phyloP scores from a whole-genome alignment of 1,140 invertebrate genomes.

The Homarus americanus region DNA sequence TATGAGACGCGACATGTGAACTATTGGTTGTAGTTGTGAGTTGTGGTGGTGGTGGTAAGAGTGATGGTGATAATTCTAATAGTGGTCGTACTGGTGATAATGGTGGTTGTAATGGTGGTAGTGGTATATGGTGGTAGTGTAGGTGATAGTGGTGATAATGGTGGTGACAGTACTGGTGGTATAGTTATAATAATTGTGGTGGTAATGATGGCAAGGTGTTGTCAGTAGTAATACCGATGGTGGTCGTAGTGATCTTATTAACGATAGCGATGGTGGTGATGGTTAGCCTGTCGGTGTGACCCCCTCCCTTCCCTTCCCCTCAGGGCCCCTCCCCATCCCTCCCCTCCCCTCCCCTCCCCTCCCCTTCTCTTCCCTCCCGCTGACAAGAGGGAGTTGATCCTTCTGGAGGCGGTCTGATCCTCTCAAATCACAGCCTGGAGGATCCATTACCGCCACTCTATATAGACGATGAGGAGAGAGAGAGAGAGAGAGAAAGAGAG shows the following conservation, averaged over 20 bases:
- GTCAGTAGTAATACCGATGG: background rate
- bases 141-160: background rate
- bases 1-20: too few relatives aligned
- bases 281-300: background rate
- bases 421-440: slow-evolving; percentile 28
- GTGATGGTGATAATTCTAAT: background rate
- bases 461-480: too few relatives aligned
- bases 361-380: too few relatives aligned
- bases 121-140: background rate
- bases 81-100: background rate
- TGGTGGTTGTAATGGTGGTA: background rate
- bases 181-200: background rate
- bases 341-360: too few relatives aligned
- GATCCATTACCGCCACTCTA: slow-evolving; percentile 34
- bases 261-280: background rate
- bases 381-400: slow-evolving; percentile 20
- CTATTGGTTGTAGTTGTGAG: background rate
- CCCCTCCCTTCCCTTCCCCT: too few relatives aligned
- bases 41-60: background rate
- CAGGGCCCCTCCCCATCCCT: too few relatives aligned
- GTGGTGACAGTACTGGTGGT: background rate
- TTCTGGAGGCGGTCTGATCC: slow-evolving; percentile 23
- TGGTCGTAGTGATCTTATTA: background rate
- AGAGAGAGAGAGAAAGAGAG: too few relatives aligned
- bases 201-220: background rate